These are phyloP conservation scores for Varecia variegata DNA, from an alignment of 2,797 vertebrate species.

Conservation along the genomic window DNA sequence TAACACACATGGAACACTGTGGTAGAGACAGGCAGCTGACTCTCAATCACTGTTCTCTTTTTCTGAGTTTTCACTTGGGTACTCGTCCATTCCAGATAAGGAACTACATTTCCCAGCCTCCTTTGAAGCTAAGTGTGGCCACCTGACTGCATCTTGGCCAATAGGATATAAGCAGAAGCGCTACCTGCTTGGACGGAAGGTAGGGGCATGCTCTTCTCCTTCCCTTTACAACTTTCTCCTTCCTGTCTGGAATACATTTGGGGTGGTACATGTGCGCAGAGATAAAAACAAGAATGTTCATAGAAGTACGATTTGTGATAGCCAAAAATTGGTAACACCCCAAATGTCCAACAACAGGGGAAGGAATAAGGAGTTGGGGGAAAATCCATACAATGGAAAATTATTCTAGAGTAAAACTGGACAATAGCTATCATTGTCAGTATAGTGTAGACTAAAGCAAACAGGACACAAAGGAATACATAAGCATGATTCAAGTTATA, in stretches of 20 bases:
- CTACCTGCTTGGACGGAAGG: neutral
- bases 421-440: neutral
- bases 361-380: neutral
- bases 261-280: neutral
- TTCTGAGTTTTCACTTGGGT: neutral
- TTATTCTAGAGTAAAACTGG: neutral
- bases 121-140: neutral
- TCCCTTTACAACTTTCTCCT: neutral
- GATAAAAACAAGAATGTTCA: neutral
- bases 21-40: neutral
- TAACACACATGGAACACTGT: neutral
- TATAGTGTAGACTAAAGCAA: neutral
- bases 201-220: neutral
- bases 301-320: neutral
- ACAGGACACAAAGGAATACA: neutral
- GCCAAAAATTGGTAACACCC: neutral
- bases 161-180: neutral
- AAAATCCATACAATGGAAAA: neutral
- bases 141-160: neutral
- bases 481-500: neutral
- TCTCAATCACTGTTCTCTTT: neutral
- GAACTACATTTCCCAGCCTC: neutral
- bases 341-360: neutral
- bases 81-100: neutral
- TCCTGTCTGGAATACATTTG: neutral